Conservation (phyloP, 2,888 invertebrate genomes). For the Platycheirus rosarum region DNA sequence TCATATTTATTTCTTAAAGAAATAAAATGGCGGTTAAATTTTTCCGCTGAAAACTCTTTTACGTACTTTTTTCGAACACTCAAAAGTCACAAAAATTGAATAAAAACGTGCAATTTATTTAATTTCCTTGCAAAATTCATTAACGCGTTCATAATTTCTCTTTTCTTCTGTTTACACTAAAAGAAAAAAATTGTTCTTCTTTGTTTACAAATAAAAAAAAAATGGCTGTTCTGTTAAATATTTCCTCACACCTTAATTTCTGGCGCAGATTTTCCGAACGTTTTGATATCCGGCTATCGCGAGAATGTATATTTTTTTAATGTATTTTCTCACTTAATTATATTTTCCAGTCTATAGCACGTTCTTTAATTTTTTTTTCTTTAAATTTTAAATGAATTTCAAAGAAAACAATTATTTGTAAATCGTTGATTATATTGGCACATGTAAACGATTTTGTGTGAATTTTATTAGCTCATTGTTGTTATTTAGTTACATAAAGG, state of each 20-base stretch:
- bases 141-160: neutral
- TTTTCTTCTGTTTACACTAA: neutral
- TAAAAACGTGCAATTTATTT: no score
- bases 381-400: neutral
- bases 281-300: neutral
- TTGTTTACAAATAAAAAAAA: neutral
- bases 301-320: neutral
- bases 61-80: no score
- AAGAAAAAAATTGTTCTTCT: neutral
- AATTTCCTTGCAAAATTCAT: neutral
- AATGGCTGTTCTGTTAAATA: neutral
- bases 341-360: neutral
- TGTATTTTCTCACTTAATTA: constrained; percentile 3
- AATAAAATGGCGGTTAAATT: no score
- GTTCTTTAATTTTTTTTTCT: neutral
- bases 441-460: neutral
- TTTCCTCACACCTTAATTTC: constrained; percentile 3
- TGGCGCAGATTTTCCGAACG: neutral
- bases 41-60: no score
- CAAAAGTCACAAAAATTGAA: no score
- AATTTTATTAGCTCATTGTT: neutral
- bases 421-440: neutral
- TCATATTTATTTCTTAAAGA: no score
- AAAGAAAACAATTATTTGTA: neutral
- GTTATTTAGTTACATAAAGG: neutral